A percentile compares a stretch with the other conserved stretches of the same genome.
Conservation (phyloP, 2,888 invertebrate genomes). For the Apamea epomidion region DNA sequence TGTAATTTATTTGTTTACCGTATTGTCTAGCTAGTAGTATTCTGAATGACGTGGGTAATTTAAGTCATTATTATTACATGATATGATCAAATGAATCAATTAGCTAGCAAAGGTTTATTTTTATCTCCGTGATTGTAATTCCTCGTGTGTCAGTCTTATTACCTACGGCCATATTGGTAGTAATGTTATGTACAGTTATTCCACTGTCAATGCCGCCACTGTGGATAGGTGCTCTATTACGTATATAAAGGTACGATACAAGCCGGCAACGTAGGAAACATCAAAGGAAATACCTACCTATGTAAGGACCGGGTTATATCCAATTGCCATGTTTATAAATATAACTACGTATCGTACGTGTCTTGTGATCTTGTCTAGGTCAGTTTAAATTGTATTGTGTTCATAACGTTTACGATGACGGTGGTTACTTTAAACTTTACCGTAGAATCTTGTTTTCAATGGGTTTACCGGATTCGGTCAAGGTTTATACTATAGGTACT, state of each 20-base stretch:
- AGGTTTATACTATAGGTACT: neutral
- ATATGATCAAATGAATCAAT: conserved; percentile 57
- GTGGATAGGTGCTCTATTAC: conserved; percentile 3
- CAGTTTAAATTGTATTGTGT: conserved; percentile 15
- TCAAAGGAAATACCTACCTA: conserved; percentile 13
- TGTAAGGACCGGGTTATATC: conserved; percentile 12
- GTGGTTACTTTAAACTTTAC: neutral
- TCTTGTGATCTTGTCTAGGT: conserved; percentile 7
- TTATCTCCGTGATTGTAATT: conserved; percentile 48
- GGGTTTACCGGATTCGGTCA: neutral
- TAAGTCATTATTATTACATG: conserved; percentile 39
- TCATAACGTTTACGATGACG: neutral
- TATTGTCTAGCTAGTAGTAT: conserved; percentile 64
- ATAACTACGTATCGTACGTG: neutral
- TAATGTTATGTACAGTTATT: conserved; percentile 45
- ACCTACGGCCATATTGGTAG: conserved; percentile 11
- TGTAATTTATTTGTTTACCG: conserved; percentile 67
- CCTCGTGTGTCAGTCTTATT: conserved; percentile 26
- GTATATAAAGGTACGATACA: neutral
- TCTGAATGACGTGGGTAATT: conserved; percentile 53
- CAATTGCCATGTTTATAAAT: conserved; percentile 12
- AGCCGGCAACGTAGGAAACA: conserved; percentile 13
- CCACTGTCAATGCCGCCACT: conserved; percentile 26
- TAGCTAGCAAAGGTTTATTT: conserved; percentile 46
- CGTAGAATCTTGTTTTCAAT: neutral